Percentiles rank a stretch among this genome's conserved stretches.
Conservation (phyloP, 35 echinoderm and acorn worm genomes). For the Ophiothrix spiculata region DNA sequence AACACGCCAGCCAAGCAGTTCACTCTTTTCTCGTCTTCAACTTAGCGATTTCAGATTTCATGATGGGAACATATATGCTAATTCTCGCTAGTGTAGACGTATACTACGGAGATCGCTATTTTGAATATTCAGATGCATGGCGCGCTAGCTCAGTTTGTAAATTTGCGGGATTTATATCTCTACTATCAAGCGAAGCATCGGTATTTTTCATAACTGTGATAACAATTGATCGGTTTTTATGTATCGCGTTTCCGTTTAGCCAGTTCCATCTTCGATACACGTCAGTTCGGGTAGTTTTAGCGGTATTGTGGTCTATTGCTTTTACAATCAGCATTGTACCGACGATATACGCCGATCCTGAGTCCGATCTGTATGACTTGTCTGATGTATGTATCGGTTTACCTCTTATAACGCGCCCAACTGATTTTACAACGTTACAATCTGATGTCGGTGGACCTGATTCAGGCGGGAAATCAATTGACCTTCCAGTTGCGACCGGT, state of each 20-base stretch:
- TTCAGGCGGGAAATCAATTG: neutral
- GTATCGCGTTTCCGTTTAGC: conserved; percentile 77
- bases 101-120: conserved; percentile 36
- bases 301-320: conserved; percentile 35
- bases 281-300: conserved; percentile 5
- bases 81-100: conserved; percentile 38
- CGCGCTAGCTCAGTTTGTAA: conserved; percentile 31
- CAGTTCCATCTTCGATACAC: conserved; percentile 30
- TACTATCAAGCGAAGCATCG: no score
- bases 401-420: conserved; percentile 50
- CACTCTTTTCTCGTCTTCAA: conserved; percentile 43
- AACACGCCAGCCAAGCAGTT: conserved; percentile 1
- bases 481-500: neutral
- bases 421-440: conserved; percentile 13
- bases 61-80: conserved; percentile 54
- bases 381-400: conserved; percentile 81
- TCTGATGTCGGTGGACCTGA: neutral
- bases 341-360: neutral
- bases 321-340: conserved; percentile 33
- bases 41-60: conserved; percentile 55
- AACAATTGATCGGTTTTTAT: conserved; percentile 69
- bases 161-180: conserved; percentile 30
- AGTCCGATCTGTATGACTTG: conserved; percentile 56
- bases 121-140: conserved; percentile 33
- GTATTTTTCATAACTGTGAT: conserved; percentile 59